Evolutionary conservation across 2,888 invertebrate genomes (phyloP), one percentile per base, ranked within the genome.

Genomic region (Xestia c-nigrum): DNA sequence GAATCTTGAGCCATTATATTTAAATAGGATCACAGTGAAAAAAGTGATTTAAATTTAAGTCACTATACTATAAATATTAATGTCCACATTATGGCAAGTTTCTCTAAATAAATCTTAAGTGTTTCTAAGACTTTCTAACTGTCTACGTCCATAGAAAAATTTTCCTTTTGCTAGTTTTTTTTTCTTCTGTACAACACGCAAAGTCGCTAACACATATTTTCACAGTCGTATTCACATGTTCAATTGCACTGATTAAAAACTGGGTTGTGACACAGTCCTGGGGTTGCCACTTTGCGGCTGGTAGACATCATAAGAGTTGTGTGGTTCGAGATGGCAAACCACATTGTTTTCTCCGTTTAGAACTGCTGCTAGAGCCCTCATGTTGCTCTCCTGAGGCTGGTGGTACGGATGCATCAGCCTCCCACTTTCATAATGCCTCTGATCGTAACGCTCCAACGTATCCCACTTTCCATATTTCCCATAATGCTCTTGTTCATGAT

Each of bases 311-410:
- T 96, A 96, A 1, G 96, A 94, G 80, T 97, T 97, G 82, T 97
- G 98, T 59, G 98, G 98, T 93, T 98, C 98, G 89, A 98, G 94
- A 92, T 98, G 98, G 94, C 98, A 98, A 77, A 98, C 98, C 78
- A 99, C 98, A 80, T 98, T 98, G 90, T 98, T 98, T 90, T 98
- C 98, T 66, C 98, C 98, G 92, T 98, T 98, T 73, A 98, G 96
- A 81, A 98, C 98, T 21, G 98, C 98, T 47, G 98, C 98, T 84
- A 97, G 88, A 14, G 97, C 97, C 83, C 97, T 94, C 94, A 97
- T 97, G 78, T 97, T 97, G 88, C 96, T 97, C 81, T 96, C 97
- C 52, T 96, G 96, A 1, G 97, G 97, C 85, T 97, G 96, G 78
- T 97, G 97, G 89, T 96, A 96, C 0, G 95, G 96, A 83, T 97